A percentile compares a stretch with the other conserved stretches of the same genome.
Conservation (phyloP, 2,797 vertebrate species). For the Synaphobranchus kaupii region DNA sequence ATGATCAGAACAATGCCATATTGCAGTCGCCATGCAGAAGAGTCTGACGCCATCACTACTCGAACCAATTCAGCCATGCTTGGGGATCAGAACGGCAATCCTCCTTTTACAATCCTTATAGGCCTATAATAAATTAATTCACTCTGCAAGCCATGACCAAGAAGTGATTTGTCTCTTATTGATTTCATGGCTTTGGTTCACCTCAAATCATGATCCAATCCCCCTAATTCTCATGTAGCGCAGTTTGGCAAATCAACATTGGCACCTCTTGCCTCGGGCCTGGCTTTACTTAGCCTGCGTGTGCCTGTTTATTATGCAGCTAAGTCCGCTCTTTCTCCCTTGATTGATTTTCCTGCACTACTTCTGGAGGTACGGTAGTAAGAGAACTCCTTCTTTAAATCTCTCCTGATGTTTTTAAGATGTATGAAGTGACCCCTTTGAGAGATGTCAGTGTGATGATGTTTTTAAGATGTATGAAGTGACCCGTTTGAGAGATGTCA, state of each 20-base stretch:
- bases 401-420: neutral
- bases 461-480: neutral
- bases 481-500: too few species aligned
- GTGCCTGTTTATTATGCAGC: neutral
- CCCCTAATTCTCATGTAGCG: conserved; percentile 1
- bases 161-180: conserved; percentile 14
- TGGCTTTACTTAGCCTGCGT: neutral
- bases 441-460: neutral
- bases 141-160: neutral
- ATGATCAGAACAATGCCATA: too few species aligned
- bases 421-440: neutral
- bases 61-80: neutral
- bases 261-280: neutral
- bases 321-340: neutral
- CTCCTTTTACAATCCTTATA: neutral
- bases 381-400: neutral
- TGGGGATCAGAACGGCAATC: neutral
- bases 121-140: neutral
- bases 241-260: neutral
- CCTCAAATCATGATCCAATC: conserved; percentile 16
- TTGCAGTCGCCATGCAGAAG: neutral
- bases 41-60: neutral
- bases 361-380: neutral
- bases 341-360: neutral
- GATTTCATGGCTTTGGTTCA: conserved; percentile 13